Base-by-base conservation (phyloP, 35 echinoderm and acorn worm species). In the Ptychodera flava region DNA sequence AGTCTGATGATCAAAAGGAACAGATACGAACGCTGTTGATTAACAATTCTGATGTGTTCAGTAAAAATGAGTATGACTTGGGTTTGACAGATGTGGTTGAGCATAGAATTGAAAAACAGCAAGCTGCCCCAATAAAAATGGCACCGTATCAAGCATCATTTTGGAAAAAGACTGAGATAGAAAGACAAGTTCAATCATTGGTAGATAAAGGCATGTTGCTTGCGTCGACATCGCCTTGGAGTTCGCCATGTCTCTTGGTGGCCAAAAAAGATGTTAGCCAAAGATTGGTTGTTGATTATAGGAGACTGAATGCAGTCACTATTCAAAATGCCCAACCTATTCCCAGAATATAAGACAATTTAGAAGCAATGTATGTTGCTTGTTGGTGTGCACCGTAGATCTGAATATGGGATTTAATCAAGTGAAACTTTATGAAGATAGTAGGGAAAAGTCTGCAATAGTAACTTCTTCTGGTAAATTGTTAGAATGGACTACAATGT, bases 391-490 rank as follows among this genome's bases (percentile, higher is more conserved):
- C 78, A 78, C 83, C 33, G 0, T 12, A 28, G 22, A 31, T 88
- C 90, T 87, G 0, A 33, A 38, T 16, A 22, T 33, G 79, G 92
- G 85, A 76, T 94, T 52, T 34, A 88, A 81, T 78, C 89, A 91
- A 78, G 82, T 90, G 0, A 35, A 29, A 32, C 81, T 90, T 27
- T 82, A 90, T 27, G 75, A 78, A 1, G 28, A 89, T 1, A 79
- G 81, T 90, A 93, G 77, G 87, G 35, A 89, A 1, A 93, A 86
- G 34, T 89, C 88, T 80, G 92, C 85, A 0, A 89, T 93, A 38
- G 86, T 64, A 12, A 64, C 79, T 0, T 82, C 88, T 22, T 87
- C 82, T 10, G 31, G 45, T 6, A 77, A 30, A 2, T 37, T 93
- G 0, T 90, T 79, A 35, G 16, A 87, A 32, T 86, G 37, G 22